Conservation (phyloP, 1,140 invertebrate species). For the Macrobrachium rosenbergii region DNA sequence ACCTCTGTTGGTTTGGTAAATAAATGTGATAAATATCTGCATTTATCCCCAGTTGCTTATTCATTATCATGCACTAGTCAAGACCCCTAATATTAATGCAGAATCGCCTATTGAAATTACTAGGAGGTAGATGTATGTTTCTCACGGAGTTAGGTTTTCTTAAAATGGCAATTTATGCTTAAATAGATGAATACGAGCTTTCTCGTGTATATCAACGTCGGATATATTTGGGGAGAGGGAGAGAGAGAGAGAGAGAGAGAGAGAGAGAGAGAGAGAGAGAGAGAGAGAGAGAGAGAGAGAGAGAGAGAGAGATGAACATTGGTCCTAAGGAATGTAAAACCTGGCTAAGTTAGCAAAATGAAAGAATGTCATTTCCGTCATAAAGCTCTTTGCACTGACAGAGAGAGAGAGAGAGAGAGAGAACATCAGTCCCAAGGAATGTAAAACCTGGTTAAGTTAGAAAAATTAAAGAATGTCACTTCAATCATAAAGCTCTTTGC, state of each 20-base stretch:
- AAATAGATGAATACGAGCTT: background rate
- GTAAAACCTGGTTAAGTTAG: background rate
- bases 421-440: background rate
- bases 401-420: constrained; percentile 17
- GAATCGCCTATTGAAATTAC: no score
- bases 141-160: no score
- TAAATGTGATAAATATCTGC: no score
- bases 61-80: no score
- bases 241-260: constrained; percentile 20
- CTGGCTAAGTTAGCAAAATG: no score
- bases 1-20: no score
- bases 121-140: no score
- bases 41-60: no score
- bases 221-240: background rate
- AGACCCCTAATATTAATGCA: no score
- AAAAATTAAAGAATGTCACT: background rate
- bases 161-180: background rate
- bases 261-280: constrained; percentile 30
- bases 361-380: background rate
- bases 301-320: constrained; percentile 22
- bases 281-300: constrained; percentile 44
- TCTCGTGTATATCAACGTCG: background rate
- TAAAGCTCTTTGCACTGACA: background rate
- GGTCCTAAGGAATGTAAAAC: background rate
- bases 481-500: background rate